Evolutionary conservation across 2,888 invertebrate genomes (phyloP).

Genomic region (Erannis defoliaria): DNA sequence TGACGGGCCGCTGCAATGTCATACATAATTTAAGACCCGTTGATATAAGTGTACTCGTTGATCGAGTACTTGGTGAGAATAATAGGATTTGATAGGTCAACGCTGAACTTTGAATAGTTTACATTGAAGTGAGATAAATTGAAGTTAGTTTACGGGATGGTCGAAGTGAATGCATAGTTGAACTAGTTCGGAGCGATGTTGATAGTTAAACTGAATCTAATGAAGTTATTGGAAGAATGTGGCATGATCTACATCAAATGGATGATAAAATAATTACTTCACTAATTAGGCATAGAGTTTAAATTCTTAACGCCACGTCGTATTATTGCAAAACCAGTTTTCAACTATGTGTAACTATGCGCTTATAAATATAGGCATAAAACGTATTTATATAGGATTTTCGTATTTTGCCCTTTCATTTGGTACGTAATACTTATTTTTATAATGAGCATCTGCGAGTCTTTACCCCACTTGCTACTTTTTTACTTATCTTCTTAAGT

Average conservation of each 20-base stretch:
- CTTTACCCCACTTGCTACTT: no score
- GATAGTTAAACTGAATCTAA: constrained; percentile 19
- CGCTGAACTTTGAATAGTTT: constrained; percentile 32
- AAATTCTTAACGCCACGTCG: no score
- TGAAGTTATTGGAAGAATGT: constrained; percentile 4
- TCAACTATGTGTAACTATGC: no score
- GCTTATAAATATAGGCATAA: no score
- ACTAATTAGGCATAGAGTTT: background rate
- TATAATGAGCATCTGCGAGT: no score
- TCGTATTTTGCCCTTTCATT: no score
- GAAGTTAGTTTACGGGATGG: constrained; percentile 25
- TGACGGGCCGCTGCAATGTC: constrained; percentile 65
- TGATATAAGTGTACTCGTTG: constrained; percentile 31
- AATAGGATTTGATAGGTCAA: constrained; percentile 28
- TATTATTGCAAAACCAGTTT: no score
- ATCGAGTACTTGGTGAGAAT: constrained; percentile 30
- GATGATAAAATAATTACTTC: background rate
- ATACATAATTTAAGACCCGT: constrained; percentile 72
- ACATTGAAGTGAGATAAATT: constrained; percentile 19
- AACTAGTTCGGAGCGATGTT: constrained; percentile 20
- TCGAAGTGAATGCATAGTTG: constrained; percentile 24
- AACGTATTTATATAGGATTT: no score
- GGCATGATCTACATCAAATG: background rate
- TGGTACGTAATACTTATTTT: no score
- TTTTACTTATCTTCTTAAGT: no score